A percentile compares a stretch with the other conserved stretches of the same genome.
Evolutionary conservation across 2,888 invertebrate species (phyloP).

Genomic region (Rotaria sp.): DNA sequence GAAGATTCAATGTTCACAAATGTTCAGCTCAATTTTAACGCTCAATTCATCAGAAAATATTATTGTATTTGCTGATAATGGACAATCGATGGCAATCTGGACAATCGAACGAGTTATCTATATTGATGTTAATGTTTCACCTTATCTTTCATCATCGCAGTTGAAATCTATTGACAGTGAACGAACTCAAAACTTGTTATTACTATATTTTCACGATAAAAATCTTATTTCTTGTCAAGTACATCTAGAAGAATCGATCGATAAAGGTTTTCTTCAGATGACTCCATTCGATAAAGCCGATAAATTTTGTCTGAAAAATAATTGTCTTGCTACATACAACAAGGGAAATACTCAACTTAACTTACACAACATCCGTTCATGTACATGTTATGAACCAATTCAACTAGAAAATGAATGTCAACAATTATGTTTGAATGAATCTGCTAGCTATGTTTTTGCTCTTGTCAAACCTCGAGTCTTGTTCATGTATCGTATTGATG

Average conservation of each 20-base stretch:
- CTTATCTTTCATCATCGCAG: background rate
- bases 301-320: background rate
- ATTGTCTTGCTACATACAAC: background rate
- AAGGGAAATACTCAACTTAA: background rate
- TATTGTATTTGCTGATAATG: background rate
- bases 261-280: background rate
- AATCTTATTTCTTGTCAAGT: background rate
- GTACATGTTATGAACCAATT: background rate
- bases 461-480: background rate
- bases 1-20: background rate
- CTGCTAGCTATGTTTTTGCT: background rate
- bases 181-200: background rate
- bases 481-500: constrained; percentile 11
- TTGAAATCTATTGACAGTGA: background rate
- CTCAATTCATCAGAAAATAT: background rate
- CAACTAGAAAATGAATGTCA: background rate
- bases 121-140: background rate
- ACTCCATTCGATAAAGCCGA: background rate
- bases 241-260: background rate
- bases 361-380: background rate
- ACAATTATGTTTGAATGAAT: constrained; percentile 16
- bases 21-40: background rate
- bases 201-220: background rate
- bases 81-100: background rate
- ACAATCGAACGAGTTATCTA: background rate